These are phyloP conservation scores for Machimus atricapillus DNA, from an alignment of 2,888 invertebrate species.

Conservation along the genomic window DNA sequence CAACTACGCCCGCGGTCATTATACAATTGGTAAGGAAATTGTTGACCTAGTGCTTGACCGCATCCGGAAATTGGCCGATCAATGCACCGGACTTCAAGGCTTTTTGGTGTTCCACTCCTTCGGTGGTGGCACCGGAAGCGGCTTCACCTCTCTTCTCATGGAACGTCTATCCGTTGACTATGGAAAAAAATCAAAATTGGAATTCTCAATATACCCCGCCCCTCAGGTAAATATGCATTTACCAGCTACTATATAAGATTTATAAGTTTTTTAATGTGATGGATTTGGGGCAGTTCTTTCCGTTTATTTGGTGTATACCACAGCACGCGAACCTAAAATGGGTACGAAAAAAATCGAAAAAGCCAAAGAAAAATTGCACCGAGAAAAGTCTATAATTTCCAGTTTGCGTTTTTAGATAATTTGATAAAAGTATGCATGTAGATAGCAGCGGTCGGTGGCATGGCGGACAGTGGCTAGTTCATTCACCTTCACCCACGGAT, in stretches of 20 bases:
- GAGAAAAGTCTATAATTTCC: constrained; percentile 35
- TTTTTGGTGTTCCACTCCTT: constrained; percentile 94
- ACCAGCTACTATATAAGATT: not conserved
- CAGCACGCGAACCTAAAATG: constrained; percentile 11
- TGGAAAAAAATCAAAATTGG: constrained; percentile 91
- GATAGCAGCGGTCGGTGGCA: not conserved
- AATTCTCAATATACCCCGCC: constrained; percentile 94
- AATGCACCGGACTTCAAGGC: constrained; percentile 85
- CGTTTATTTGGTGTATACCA: not conserved
- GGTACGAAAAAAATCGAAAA: not conserved
- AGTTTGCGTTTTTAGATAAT: constrained; percentile 40
- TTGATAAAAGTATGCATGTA: not conserved
- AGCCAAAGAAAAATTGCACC: constrained; percentile 15
- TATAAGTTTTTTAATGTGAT: constrained; percentile 24
- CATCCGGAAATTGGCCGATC: constrained; percentile 82
- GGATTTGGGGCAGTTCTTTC: constrained; percentile 25
- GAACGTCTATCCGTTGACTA: constrained; percentile 91
- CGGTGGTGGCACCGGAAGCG: constrained; percentile 89
- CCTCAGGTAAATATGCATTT: constrained; percentile 73
- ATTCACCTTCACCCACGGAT: constrained; percentile 15
- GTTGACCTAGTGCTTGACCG: constrained; percentile 84
- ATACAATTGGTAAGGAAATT: constrained; percentile 90
- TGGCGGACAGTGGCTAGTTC: not conserved
- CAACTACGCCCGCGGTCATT: constrained; percentile 94
- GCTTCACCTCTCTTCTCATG: constrained; percentile 92